phyloP scores from a whole-genome alignment of 37 sponge, comb jelly and placozoan genomes.

The Axinella damicornis region DNA sequence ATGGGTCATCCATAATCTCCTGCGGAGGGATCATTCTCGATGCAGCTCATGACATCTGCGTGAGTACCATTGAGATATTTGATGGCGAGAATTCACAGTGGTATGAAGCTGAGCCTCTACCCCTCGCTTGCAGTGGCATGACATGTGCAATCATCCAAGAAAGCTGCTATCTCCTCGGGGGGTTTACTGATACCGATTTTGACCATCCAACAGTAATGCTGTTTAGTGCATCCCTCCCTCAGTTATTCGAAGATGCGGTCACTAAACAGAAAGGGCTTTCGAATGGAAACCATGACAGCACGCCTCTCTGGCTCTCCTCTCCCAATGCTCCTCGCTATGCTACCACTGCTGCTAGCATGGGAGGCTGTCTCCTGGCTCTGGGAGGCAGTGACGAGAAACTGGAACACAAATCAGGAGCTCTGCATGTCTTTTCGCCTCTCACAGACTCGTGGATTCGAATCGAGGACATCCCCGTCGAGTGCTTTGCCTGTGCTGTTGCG shows the following conservation, averaged over 20 bases:
- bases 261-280: not conserved
- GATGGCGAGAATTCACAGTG: slow-evolving; percentile 33
- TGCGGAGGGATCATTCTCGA: slow-evolving; percentile 54
- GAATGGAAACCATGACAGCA: not conserved
- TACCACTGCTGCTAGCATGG: slow-evolving; percentile 29
- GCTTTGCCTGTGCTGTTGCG: slow-evolving; percentile 42
- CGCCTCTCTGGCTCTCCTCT: slow-evolving; percentile 7
- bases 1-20: slow-evolving; percentile 26
- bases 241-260: slow-evolving; percentile 38
- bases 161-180: slow-evolving; percentile 55
- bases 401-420: slow-evolving; percentile 62
- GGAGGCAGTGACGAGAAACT: slow-evolving; percentile 60
- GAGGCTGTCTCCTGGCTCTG: slow-evolving; percentile 43
- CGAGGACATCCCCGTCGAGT: slow-evolving; percentile 54
- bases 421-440: slow-evolving; percentile 57
- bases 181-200: slow-evolving; percentile 60
- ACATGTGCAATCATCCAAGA: slow-evolving; percentile 36
- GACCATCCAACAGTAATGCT: slow-evolving; percentile 37
- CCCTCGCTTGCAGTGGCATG: slow-evolving; percentile 55
- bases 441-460: slow-evolving; percentile 52
- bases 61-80: slow-evolving; percentile 43
- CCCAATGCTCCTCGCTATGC: slow-evolving; percentile 48
- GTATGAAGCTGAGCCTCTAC: slow-evolving; percentile 55
- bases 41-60: slow-evolving; percentile 36
- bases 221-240: slow-evolving; percentile 28